Conservation (phyloP, 2,888 invertebrate species). For the Augochlorella aurata region DNA sequence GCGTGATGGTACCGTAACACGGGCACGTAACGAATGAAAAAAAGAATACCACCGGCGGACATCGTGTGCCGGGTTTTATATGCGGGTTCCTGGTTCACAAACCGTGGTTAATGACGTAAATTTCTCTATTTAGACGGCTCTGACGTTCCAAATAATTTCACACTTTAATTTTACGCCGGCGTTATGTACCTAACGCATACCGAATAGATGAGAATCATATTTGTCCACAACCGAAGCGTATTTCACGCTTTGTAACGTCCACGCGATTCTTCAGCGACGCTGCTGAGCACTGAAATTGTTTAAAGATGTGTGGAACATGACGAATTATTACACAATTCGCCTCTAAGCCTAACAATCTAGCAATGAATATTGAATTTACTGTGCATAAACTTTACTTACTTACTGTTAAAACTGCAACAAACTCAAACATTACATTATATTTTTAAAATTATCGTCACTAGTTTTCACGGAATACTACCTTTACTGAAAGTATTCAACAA, state of each 20-base stretch:
- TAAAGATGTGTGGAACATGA: too few relatives aligned
- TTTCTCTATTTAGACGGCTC: constrained; percentile 24
- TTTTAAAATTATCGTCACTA: too few relatives aligned
- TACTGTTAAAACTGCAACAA: too few relatives aligned
- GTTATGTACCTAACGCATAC: background rate
- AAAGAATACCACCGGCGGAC: constrained; percentile 32
- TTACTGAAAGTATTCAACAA: too few relatives aligned
- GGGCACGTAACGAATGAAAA: constrained; percentile 46
- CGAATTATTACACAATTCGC: too few relatives aligned
- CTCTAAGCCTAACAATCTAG: too few relatives aligned
- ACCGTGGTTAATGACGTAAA: constrained; percentile 11
- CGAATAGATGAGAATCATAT: constrained; percentile 3
- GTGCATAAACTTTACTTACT: too few relatives aligned
- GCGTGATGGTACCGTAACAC: constrained; percentile 36
- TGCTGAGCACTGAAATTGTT: background rate
- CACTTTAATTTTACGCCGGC: background rate
- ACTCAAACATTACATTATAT: too few relatives aligned
- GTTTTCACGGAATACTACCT: too few relatives aligned
- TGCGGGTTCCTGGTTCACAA: constrained; percentile 55
- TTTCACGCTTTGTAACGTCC: background rate
- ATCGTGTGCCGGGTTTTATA: constrained; percentile 38
- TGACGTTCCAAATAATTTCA: constrained; percentile 19
- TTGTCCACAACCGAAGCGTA: background rate
- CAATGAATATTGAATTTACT: too few relatives aligned
- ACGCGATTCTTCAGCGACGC: background rate